phyloP scores from a whole-genome alignment of 2,888 invertebrate genomes.

The Noctua janthina region DNA sequence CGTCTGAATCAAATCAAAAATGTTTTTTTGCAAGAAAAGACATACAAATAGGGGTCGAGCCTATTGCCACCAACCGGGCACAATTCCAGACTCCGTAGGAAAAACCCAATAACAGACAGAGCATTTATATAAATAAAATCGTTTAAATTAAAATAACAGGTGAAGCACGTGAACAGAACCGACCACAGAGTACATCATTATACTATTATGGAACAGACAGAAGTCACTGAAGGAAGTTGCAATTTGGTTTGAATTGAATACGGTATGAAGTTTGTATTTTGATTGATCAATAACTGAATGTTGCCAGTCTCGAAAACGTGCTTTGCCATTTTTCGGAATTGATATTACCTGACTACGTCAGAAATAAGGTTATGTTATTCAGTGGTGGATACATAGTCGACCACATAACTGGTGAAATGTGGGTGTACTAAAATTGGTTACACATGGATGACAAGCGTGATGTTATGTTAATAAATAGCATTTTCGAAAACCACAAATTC shows the following conservation, averaged over 20 bases:
- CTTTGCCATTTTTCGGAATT: neutral
- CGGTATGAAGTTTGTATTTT: constrained; percentile 6
- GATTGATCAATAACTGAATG: constrained; percentile 7
- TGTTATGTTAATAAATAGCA: neutral
- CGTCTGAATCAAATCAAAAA: neutral
- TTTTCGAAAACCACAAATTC: neutral
- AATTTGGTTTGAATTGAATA: constrained; percentile 1
- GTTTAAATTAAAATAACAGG: no score
- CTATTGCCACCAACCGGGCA: no score
- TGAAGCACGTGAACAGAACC: neutral
- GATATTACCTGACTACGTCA: neutral
- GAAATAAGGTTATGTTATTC: neutral
- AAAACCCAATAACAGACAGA: no score
- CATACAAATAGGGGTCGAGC: no score
- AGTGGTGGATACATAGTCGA: no score
- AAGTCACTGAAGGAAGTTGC: neutral
- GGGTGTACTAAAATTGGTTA: no score
- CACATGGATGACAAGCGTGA: no score
- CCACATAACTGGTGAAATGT: no score
- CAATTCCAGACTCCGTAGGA: no score
- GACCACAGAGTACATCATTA: neutral
- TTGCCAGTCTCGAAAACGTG: neutral
- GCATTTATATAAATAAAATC: no score
- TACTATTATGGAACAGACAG: no score
- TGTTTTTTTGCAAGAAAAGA: no score